Conservation (phyloP, 2,113 vertebrate genomes). For the Micronisus gabar region DNA sequence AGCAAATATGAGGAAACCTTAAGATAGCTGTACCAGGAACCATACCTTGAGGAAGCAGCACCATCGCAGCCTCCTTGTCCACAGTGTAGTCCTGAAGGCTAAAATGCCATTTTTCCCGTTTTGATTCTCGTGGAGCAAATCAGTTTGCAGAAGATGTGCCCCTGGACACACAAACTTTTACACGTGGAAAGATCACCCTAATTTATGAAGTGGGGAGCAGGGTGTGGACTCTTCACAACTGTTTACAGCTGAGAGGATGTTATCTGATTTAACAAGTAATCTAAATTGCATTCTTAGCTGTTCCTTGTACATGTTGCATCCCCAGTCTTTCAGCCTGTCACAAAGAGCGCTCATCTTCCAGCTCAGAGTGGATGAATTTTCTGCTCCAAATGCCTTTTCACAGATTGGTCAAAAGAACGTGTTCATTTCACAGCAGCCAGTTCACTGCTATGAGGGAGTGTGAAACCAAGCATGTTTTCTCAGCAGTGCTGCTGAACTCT, state of each 20-base stretch:
- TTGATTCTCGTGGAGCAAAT: neutral
- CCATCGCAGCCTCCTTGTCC: neutral
- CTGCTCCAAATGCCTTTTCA: neutral
- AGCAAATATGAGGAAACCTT: neutral
- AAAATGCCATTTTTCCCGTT: neutral
- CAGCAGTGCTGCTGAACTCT: neutral
- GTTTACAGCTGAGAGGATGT: neutral
- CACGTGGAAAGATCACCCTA: neutral
- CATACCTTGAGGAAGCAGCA: neutral
- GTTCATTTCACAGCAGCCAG: neutral
- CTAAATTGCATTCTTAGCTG: neutral
- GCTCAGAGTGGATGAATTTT: neutral
- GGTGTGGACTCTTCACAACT: neutral
- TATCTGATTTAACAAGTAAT: neutral
- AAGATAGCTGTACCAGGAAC: neutral
- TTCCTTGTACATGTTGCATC: neutral
- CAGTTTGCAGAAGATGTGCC: neutral
- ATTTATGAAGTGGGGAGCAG: neutral
- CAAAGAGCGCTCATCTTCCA: neutral
- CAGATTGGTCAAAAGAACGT: neutral
- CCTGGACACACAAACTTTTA: neutral
- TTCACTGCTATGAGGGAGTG: neutral
- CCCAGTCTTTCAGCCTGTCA: neutral
- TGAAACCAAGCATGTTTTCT: neutral
- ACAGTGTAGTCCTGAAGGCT: neutral